Conservation (phyloP, 2,113 vertebrate species). For the Urocolius indicus region DNA sequence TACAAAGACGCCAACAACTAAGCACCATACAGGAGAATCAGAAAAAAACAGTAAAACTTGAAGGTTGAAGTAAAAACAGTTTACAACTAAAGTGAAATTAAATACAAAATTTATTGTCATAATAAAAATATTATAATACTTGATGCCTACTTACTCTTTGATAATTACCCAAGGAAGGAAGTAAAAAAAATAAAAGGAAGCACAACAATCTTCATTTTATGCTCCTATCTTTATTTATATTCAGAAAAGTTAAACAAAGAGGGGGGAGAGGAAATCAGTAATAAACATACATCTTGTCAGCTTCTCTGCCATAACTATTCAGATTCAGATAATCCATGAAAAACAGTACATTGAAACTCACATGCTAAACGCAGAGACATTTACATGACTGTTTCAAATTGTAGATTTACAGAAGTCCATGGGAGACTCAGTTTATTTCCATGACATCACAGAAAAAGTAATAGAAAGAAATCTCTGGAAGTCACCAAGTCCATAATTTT, state of each 20-base stretch:
- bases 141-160: neutral
- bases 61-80: no score
- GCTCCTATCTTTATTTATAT: neutral
- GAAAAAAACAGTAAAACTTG: no score
- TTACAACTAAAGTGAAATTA: no score
- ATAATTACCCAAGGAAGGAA: neutral
- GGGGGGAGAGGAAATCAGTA: rapidly evolving
- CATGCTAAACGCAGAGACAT: neutral
- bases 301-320: neutral
- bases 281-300: neutral
- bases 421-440: neutral
- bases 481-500: rapidly evolving
- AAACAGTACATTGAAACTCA: neutral
- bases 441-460: neutral
- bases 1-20: neutral
- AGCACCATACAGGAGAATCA: no score
- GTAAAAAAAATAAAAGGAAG: neutral
- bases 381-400: neutral
- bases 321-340: neutral
- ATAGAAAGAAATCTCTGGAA: neutral
- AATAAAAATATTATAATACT: neutral
- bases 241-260: neutral
- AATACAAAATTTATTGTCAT: no score
- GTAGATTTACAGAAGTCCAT: neutral
- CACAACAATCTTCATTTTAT: neutral